Conservation (phyloP, 2,797 vertebrate species). For the Coccyzus lansbergi region DNA sequence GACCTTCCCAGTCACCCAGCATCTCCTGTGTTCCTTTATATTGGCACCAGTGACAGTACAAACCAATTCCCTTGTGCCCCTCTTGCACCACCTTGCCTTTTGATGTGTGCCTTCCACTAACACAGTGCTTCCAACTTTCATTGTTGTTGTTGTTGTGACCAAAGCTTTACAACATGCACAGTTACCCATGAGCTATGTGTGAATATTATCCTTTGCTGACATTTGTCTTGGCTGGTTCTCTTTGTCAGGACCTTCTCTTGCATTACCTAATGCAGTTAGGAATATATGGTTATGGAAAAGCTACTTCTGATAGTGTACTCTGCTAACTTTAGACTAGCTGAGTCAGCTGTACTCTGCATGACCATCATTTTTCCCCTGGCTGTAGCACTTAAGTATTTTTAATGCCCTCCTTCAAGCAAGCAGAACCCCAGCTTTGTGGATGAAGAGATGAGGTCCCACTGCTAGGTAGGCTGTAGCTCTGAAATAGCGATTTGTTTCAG, state of each 20-base stretch:
- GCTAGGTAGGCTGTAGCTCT: not conserved
- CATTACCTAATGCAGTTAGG: not conserved
- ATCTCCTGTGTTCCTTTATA: not conserved
- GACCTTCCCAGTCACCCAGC: not conserved
- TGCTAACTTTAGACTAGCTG: not conserved
- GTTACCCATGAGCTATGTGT: not conserved
- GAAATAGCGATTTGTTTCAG: not conserved
- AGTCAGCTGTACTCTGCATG: not conserved
- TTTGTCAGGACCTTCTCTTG: not conserved
- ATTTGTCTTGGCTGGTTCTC: not conserved
- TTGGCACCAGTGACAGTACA: not conserved
- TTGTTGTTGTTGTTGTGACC: not conserved
- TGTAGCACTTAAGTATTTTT: not conserved
- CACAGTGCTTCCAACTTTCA: accelerated
- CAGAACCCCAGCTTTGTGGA: not conserved
- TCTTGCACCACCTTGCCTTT: not conserved
- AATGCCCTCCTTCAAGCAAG: not conserved
- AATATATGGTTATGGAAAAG: not conserved
- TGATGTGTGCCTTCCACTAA: not conserved
- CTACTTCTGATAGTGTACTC: not conserved
- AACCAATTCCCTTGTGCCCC: not conserved
- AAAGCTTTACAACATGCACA: not conserved
- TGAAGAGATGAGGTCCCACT: not conserved
- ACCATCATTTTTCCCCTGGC: not conserved
- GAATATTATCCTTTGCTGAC: not conserved